Conservation (phyloP, 1,140 invertebrate genomes). For the Plodia interpunctella region DNA sequence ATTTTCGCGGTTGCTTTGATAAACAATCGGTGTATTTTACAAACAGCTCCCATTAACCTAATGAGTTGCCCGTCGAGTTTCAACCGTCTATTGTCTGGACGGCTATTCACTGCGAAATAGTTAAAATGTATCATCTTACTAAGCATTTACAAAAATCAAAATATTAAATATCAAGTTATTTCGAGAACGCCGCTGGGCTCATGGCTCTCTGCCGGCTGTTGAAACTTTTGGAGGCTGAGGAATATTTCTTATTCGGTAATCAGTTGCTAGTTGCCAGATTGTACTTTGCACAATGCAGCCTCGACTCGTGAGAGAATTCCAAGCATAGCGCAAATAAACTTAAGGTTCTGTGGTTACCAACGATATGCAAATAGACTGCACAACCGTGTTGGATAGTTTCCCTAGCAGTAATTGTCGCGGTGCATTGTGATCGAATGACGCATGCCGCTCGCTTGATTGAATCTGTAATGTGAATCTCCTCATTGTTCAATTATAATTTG, state of each 20-base stretch:
- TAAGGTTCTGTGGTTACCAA: slow-evolving; percentile 1
- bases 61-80: no score
- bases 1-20: no score
- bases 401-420: neutral
- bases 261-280: neutral
- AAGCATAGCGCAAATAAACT: neutral
- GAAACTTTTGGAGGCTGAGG: neutral
- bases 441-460: neutral
- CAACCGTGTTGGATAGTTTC: neutral
- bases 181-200: no score
- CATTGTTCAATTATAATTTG: neutral
- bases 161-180: no score
- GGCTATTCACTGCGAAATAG: no score
- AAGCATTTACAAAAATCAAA: neutral
- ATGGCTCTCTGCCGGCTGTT: neutral
- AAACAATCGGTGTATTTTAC: no score
- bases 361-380: neutral
- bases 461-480: neutral
- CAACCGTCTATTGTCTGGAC: no score
- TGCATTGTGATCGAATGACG: slow-evolving; percentile 4
- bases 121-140: no score
- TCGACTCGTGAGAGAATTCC: neutral
- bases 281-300: neutral
- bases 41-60: no score
- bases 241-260: neutral